phyloP scores from a whole-genome alignment of 2,113 vertebrate species.

The Serilophus lunatus region DNA sequence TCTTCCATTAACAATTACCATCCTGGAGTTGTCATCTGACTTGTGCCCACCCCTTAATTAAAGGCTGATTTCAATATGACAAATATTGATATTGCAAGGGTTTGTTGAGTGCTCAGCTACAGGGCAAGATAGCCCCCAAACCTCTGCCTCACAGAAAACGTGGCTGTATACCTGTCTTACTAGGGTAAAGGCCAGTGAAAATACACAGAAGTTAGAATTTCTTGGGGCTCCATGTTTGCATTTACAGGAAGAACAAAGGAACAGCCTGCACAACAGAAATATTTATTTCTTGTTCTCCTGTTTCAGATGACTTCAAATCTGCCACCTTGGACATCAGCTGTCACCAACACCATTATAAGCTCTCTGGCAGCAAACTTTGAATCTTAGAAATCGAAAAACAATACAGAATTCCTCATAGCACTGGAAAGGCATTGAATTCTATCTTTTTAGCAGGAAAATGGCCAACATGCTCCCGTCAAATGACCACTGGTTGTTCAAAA shows the following conservation, averaged over 20 bases:
- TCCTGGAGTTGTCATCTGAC: not conserved
- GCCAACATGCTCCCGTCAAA: not conserved
- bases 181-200: not conserved
- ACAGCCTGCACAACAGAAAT: not conserved
- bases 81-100: not conserved
- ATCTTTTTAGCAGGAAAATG: not conserved
- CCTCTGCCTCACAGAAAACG: rapidly evolving
- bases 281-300: not conserved
- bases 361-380: not conserved
- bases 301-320: not conserved
- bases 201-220: not conserved
- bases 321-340: not conserved
- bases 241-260: not conserved
- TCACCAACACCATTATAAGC: not conserved
- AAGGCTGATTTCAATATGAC: not conserved
- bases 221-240: not conserved
- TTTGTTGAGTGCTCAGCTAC: not conserved
- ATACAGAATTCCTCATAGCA: not conserved
- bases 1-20: not conserved
- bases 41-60: not conserved
- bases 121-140: not conserved
- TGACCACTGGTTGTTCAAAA: not conserved
- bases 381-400: not conserved
- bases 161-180: not conserved
- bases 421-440: not conserved